phyloP scores from a whole-genome alignment of 2,797 vertebrate genomes.

The Hydrocynus forskahlii region DNA sequence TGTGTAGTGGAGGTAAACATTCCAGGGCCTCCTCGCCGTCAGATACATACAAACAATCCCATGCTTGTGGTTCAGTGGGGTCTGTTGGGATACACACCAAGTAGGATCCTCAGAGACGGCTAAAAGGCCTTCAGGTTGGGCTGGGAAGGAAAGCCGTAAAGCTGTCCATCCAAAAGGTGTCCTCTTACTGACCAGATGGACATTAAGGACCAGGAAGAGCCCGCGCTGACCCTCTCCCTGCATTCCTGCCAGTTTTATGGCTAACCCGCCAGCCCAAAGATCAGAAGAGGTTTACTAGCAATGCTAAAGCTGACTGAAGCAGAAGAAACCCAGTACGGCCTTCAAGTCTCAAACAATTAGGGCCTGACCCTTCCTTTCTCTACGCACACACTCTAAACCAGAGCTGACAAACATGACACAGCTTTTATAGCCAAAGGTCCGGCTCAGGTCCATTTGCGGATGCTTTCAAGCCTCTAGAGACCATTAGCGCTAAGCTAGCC shows the following conservation, averaged over 20 bases:
- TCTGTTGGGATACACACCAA: constrained; percentile 69
- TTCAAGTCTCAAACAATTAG: constrained; percentile 66
- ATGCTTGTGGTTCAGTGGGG: constrained; percentile 74
- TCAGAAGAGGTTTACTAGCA: constrained; percentile 72
- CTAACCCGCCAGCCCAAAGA: constrained; percentile 63
- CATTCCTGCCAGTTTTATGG: constrained; percentile 74
- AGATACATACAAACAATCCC: constrained; percentile 37
- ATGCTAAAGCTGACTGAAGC: constrained; percentile 68
- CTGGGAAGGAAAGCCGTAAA: constrained; percentile 64
- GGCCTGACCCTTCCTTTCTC: constrained; percentile 52
- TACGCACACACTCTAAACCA: not conserved
- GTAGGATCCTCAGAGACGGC: constrained; percentile 64
- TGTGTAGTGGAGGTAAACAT: constrained; percentile 64
- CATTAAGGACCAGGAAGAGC: constrained; percentile 10
- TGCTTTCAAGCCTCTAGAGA: constrained; percentile 23
- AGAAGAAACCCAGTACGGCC: constrained; percentile 63
- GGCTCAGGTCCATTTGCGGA: not conserved
- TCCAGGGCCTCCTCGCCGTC: constrained; percentile 6
- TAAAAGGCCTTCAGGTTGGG: constrained; percentile 58
- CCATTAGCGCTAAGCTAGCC: constrained; percentile 14
- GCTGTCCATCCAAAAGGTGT: constrained; percentile 67
- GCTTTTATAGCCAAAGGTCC: constrained; percentile 22
- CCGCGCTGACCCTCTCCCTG: constrained; percentile 32
- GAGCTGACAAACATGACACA: constrained; percentile 3
- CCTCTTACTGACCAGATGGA: constrained; percentile 66